These are phyloP conservation scores for Pogoniulus pusillus DNA, from an alignment of 2,797 vertebrate species.

Conservation along the genomic window DNA sequence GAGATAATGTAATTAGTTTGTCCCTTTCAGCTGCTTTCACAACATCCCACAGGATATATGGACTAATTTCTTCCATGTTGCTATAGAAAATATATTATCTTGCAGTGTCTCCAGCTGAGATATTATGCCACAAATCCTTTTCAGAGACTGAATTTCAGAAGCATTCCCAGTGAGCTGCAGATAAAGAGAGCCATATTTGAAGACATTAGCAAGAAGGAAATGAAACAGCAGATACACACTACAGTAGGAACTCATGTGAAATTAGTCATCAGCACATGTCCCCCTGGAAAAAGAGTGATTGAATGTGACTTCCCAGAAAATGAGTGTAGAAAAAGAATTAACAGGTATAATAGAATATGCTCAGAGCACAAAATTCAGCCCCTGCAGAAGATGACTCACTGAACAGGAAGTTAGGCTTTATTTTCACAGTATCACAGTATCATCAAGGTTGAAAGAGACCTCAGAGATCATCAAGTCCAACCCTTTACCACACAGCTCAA, in stretches of 20 bases:
- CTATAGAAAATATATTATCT: constrained; percentile 60
- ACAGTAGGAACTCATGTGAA: background rate
- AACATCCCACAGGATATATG: constrained; percentile 45
- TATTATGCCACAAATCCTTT: constrained; percentile 55
- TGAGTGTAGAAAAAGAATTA: constrained; percentile 7
- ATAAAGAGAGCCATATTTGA: constrained; percentile 35
- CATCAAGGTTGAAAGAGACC: no score
- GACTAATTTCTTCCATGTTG: constrained; percentile 32
- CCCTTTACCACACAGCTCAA: no score
- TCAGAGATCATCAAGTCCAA: no score
- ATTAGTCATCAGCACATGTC: constrained; percentile 28
- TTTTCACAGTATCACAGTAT: no score
- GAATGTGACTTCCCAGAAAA: background rate
- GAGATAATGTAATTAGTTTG: constrained; percentile 59
- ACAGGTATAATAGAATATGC: background rate
- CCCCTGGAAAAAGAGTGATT: constrained; percentile 6
- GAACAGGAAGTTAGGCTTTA: background rate
- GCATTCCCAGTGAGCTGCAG: constrained; percentile 41
- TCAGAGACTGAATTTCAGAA: constrained; percentile 50
- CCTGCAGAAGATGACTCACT: background rate
- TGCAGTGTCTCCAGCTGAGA: constrained; percentile 51
- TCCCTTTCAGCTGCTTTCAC: constrained; percentile 47
- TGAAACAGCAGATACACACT: constrained; percentile 5
- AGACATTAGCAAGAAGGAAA: constrained; percentile 46
- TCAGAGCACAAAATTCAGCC: background rate